These are phyloP conservation scores for Neuroscelio doddi DNA, from an alignment of 2,888 invertebrate species.

Conservation along the genomic window DNA sequence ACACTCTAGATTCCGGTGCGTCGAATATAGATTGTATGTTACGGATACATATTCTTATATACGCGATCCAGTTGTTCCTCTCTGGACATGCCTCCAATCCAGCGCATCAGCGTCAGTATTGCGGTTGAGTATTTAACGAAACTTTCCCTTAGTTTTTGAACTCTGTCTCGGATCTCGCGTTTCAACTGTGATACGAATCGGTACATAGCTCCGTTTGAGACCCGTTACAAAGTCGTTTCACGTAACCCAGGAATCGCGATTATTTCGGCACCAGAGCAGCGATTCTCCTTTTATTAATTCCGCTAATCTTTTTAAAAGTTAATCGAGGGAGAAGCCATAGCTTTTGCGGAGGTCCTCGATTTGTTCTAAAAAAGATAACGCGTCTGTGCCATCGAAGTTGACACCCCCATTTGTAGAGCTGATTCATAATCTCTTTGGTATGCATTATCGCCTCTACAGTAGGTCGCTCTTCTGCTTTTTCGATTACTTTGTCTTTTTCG, in stretches of 20 bases:
- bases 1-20: neutral
- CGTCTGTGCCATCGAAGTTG: constrained; percentile 16
- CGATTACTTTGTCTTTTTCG: too few relatives aligned
- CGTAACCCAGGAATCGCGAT: neutral
- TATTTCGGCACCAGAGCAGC: constrained; percentile 13
- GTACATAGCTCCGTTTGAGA: neutral
- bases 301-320: neutral
- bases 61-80: constrained; percentile 1
- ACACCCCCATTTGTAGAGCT: constrained; percentile 8
- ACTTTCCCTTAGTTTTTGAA: neutral
- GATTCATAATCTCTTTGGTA: too few relatives aligned
- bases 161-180: constrained; percentile 9
- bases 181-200: neutral
- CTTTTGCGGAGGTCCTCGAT: neutral
- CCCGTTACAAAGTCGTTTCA: neutral
- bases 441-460: too few relatives aligned
- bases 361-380: constrained; percentile 3
- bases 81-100: neutral
- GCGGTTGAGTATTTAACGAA: constrained; percentile 3
- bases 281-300: neutral
- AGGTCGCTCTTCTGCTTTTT: too few relatives aligned
- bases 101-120: constrained; percentile 4
- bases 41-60: constrained; percentile 8
- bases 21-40: constrained; percentile 2
- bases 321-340: neutral